Percentiles rank a stretch among this genome's conserved stretches.
These are phyloP conservation scores for Channallabes apus DNA, from an alignment of 2,797 vertebrate genomes.

Conservation along the genomic window DNA sequence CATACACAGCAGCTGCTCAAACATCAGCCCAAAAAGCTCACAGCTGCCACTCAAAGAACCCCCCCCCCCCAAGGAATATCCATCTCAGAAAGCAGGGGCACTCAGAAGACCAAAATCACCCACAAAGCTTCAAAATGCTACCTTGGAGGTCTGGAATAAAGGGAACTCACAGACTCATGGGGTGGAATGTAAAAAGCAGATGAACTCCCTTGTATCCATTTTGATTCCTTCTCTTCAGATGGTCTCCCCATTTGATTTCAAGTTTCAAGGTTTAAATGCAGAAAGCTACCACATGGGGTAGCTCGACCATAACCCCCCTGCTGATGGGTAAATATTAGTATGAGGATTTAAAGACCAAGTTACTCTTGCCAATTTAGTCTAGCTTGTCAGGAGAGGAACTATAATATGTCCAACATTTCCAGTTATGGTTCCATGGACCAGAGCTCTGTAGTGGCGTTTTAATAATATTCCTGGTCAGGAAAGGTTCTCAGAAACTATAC, in stretches of 20 bases:
- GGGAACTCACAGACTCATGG: constrained; percentile 17
- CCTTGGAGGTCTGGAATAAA: constrained; percentile 12
- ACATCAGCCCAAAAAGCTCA: constrained; percentile 11
- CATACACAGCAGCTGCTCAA: constrained; percentile 1
- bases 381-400: constrained; percentile 9
- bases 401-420: neutral
- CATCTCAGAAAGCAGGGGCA: neutral
- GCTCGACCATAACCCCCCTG: neutral
- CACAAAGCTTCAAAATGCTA: constrained; percentile 6
- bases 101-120: neutral
- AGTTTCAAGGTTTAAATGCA: constrained; percentile 12
- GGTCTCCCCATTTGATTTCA: neutral
- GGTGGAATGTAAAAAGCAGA: constrained; percentile 27
- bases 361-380: neutral
- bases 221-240: neutral
- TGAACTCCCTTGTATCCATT: constrained; percentile 3
- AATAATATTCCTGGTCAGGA: neutral
- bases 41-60: constrained; percentile 5
- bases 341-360: neutral
- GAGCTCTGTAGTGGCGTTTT: neutral
- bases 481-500: no score
- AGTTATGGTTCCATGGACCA: neutral
- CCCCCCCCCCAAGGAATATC: neutral
- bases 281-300: neutral
- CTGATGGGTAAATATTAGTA: neutral